Percentiles rank a stretch among this genome's conserved stretches.
Conservation (phyloP, 2,797 vertebrate species). For the Silurus aristotelis region DNA sequence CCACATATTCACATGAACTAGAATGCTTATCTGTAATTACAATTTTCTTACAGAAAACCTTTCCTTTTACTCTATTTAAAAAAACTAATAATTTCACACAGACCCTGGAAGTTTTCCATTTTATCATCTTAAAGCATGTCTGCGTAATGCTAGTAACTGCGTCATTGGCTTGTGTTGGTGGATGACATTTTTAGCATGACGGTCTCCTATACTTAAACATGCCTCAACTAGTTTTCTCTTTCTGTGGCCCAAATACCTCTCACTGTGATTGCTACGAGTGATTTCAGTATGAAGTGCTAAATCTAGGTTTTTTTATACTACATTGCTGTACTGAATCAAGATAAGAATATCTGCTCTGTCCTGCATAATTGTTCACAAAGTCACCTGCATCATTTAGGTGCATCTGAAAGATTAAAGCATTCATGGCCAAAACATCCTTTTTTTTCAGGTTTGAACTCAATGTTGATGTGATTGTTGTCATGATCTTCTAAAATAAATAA, state of each 20-base stretch:
- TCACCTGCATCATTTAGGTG: neutral
- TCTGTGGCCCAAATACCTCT: conserved; percentile 3
- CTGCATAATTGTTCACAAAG: neutral
- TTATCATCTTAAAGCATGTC: neutral
- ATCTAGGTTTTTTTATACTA: neutral
- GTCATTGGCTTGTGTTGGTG: conserved; percentile 5
- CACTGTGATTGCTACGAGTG: neutral
- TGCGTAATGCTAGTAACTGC: conserved; percentile 1
- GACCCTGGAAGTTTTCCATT: neutral
- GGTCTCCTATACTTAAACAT: neutral
- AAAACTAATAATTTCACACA: neutral
- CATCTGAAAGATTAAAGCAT: neutral
- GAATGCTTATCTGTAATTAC: neutral
- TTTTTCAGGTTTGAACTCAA: neutral
- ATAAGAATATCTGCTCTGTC: conserved; percentile 5
- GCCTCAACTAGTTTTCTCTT: neutral
- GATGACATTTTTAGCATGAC: conserved; percentile 19
- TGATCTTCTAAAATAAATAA: neutral
- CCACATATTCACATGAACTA: neutral
- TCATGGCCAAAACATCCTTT: neutral
- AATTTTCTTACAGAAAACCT: neutral
- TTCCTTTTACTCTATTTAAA: neutral
- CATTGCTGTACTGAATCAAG: conserved; percentile 3
- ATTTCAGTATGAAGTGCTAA: neutral
- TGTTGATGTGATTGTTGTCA: neutral